Evolutionary conservation across 1,140 invertebrate genomes (phyloP), one percentile per base, ranked within the genome.

Genomic region (Ceratina australensis): DNA sequence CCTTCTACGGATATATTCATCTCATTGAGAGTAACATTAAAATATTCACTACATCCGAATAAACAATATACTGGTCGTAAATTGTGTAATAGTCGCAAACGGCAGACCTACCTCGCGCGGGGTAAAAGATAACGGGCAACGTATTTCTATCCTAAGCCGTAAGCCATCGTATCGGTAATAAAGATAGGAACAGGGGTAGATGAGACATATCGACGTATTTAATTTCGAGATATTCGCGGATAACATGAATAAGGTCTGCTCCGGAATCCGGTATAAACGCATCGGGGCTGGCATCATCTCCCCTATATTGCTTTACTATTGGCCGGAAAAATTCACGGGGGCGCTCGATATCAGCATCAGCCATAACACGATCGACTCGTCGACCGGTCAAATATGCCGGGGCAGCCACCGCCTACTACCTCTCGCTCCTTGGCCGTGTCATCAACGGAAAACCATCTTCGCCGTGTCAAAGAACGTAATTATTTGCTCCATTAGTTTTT

Each of bases 251-350:
- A 84, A 83, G 68, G 78, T 49, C 28, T 78, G 82, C 24, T 77
- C 80, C 81, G 88, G 89, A 90, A 90, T 90, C 86, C 80, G 79
- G 79, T 84, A 87, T 88, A 87, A 88, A 83, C 86, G 87, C 83
- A 10, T 10, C 33, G 33, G 89, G 54, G 61, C 50, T 57, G 86
- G 88, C 81, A 89, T 90, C 82, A 82, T 81, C 81, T 54, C 59
- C 20, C 74, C 66, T 76, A 90, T 90, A 90, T 90, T 90, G 88
- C 88, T 89, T 87, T 84, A 86, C 79, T 77, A 90, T 90, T 87
- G 85, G 88, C 83, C 49, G 73, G 63, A 87, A 89, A 89, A 90
- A 86, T 89, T 87, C 84, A 84, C 68, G 59, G 56, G 67, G 57
- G 26, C 24, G 28, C 56, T 64, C 77, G 71, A 52, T 67, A 78